A percentile compares a stretch with the other conserved stretches of the same genome.
Conservation (phyloP, 23 tunicate species). For the Clavelina lepadiformis region DNA sequence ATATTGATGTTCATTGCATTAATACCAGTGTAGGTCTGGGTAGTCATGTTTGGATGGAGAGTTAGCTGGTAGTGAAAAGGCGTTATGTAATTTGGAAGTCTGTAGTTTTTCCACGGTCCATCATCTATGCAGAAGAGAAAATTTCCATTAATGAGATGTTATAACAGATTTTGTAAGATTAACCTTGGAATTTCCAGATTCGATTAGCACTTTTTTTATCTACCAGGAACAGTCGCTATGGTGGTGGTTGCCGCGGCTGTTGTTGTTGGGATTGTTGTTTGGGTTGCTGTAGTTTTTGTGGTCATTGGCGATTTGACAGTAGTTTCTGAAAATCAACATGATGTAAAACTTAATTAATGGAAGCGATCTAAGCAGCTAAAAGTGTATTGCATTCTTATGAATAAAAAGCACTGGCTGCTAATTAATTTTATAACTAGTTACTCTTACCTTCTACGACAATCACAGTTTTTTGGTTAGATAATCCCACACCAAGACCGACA, state of each 20-base stretch:
- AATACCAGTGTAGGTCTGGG: slow-evolving; percentile 75
- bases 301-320: too few relatives aligned
- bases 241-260: slow-evolving; percentile 10
- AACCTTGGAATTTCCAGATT: too few relatives aligned
- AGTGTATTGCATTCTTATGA: too few relatives aligned
- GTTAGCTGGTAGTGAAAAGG: slow-evolving; percentile 66
- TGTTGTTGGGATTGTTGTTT: slow-evolving; percentile 1
- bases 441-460: neutral
- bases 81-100: slow-evolving; percentile 64
- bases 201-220: neutral
- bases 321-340: too few relatives aligned
- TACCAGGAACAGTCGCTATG: neutral
- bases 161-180: too few relatives aligned
- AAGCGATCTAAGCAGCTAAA: too few relatives aligned
- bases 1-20: slow-evolving; percentile 54
- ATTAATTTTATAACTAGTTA: too few relatives aligned
- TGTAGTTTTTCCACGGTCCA: slow-evolving; percentile 75
- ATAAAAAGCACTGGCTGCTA: too few relatives aligned
- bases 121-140: too few relatives aligned
- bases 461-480: slow-evolving; percentile 40
- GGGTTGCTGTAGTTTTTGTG: neutral
- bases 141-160: too few relatives aligned
- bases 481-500: slow-evolving; percentile 91
- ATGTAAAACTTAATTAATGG: too few relatives aligned
- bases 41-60: slow-evolving; percentile 74